These are phyloP conservation scores for Diabrotica balteata DNA, from an alignment of 2,888 invertebrate genomes.

Conservation along the genomic window DNA sequence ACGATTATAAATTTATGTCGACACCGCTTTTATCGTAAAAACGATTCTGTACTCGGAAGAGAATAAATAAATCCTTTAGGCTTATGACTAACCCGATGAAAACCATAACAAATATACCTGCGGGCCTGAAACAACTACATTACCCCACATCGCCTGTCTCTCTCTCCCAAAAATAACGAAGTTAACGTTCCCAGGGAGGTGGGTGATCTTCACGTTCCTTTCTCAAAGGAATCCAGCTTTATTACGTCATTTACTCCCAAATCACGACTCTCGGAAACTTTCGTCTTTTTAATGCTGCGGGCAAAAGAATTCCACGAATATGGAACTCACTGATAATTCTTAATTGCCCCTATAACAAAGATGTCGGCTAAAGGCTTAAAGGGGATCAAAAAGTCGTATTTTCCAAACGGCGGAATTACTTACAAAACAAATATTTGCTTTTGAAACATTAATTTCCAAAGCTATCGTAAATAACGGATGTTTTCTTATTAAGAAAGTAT, in stretches of 20 bases:
- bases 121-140: constrained; percentile 4
- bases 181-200: constrained; percentile 4
- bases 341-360: constrained; percentile 12
- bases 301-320: constrained; percentile 9
- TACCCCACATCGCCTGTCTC: not conserved
- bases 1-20: too few relatives aligned
- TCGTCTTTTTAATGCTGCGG: constrained; percentile 20
- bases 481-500: too few relatives aligned
- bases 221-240: constrained; percentile 13
- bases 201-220: constrained; percentile 5
- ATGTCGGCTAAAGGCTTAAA: too few relatives aligned
- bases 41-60: too few relatives aligned
- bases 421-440: too few relatives aligned
- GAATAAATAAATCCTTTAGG: not conserved
- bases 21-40: too few relatives aligned
- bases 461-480: too few relatives aligned
- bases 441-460: too few relatives aligned
- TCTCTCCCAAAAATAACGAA: constrained; percentile 1
- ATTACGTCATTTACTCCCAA: constrained; percentile 26
- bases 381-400: too few relatives aligned
- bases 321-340: constrained; percentile 18
- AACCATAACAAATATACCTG: constrained; percentile 3
- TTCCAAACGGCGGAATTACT: too few relatives aligned
- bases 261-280: constrained; percentile 26
- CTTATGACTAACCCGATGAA: not conserved